These are phyloP conservation scores for Zootoca vivipara DNA, from an alignment of 2,113 vertebrate genomes.

Conservation along the genomic window DNA sequence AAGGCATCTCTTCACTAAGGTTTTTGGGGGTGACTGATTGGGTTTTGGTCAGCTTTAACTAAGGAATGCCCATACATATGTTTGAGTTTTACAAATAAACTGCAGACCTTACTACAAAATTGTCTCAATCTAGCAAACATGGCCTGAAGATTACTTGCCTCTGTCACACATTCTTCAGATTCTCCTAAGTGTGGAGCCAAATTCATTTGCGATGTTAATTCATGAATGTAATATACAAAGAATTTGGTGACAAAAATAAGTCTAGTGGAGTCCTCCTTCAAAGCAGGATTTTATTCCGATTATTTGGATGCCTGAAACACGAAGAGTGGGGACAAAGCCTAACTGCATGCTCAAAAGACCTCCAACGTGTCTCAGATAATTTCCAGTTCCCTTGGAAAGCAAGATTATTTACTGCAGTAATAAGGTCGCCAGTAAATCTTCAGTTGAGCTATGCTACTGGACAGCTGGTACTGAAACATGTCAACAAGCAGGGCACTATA, in stretches of 20 bases:
- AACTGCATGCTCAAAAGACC: not conserved
- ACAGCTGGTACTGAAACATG: not conserved
- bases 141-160: not conserved
- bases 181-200: not conserved
- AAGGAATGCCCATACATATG: too few relatives aligned
- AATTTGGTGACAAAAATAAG: not conserved
- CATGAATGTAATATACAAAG: not conserved
- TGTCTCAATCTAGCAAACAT: not conserved
- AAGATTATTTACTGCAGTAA: slow-evolving; percentile 19
- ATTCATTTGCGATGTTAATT: not conserved
- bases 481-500: slow-evolving; percentile 22
- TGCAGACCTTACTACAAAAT: not conserved
- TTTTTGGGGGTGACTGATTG: too few relatives aligned
- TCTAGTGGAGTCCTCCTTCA: not conserved
- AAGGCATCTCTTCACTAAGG: too few relatives aligned
- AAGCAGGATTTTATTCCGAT: not conserved
- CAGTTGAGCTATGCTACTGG: not conserved
- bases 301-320: not conserved
- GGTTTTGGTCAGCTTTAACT: too few relatives aligned
- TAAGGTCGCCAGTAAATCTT: not conserved
- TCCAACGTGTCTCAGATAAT: not conserved
- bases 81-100: too few relatives aligned
- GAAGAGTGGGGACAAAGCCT: not conserved
- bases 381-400: slow-evolving; percentile 14
- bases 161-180: not conserved